Conservation (phyloP, 2,797 vertebrate genomes). For the Setipinna tenuifilis region DNA sequence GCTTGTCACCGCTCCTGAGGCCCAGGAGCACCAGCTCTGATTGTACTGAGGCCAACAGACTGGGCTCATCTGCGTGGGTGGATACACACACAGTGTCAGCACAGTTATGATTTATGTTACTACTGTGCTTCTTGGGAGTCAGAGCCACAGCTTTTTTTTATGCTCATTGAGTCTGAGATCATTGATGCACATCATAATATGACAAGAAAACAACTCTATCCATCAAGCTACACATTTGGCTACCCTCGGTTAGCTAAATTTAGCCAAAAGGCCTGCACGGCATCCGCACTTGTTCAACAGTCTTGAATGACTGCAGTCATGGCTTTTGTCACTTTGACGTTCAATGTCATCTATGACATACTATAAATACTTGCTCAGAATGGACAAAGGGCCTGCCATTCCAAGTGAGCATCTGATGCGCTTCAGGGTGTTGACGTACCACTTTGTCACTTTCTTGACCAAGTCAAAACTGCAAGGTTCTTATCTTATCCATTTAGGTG, state of each 20-base stretch:
- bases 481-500: not conserved
- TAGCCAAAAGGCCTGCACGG: not conserved
- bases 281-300: not conserved
- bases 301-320: not conserved
- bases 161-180: not conserved
- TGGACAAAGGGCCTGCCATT: not conserved
- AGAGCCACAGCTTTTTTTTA: not conserved
- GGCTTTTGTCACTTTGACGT: not conserved
- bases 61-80: slow-evolving; percentile 76
- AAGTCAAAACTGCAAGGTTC: not conserved
- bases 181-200: not conserved
- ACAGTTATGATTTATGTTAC: no score
- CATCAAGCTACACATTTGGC: not conserved
- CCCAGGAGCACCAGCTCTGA: slow-evolving; percentile 80
- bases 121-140: no score
- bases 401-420: not conserved
- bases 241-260: not conserved
- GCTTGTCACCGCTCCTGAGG: slow-evolving; percentile 73
- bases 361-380: not conserved
- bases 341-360: not conserved
- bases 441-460: not conserved
- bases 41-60: slow-evolving; percentile 83
- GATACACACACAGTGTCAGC: not conserved
- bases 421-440: not conserved
- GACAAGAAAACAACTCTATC: not conserved